Percentiles rank a stretch among this genome's conserved stretches.
phyloP scores from a whole-genome alignment of 2,888 invertebrate genomes.

The Plutella xylostella region DNA sequence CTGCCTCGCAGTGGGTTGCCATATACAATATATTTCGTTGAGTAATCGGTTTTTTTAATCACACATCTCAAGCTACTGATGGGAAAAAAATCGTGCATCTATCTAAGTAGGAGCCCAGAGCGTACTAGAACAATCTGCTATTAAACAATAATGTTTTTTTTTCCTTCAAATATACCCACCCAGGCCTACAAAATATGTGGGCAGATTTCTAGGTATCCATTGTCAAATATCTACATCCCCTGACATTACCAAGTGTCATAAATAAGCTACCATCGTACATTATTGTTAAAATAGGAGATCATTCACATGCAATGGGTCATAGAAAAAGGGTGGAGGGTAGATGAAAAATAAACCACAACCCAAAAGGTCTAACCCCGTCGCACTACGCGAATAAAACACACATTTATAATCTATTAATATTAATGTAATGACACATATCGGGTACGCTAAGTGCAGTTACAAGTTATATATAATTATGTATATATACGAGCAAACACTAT shows the following conservation, averaged over 20 bases:
- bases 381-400: conserved; percentile 56
- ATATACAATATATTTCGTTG: neutral
- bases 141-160: too few species aligned
- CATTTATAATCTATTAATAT: conserved; percentile 59
- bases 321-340: conserved; percentile 17
- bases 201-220: too few species aligned
- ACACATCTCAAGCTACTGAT: conserved; percentile 16
- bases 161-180: too few species aligned
- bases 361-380: conserved; percentile 24
- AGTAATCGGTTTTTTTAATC: neutral
- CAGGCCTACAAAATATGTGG: too few species aligned
- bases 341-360: conserved; percentile 27
- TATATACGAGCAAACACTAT: conserved; percentile 48
- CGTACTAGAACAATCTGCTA: too few species aligned
- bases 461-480: too few species aligned
- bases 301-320: too few species aligned
- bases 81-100: conserved; percentile 21
- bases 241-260: too few species aligned
- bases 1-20: too few species aligned
- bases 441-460: conserved; percentile 58
- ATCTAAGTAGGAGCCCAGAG: conserved; percentile 11
- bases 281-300: too few species aligned
- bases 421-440: conserved; percentile 64
- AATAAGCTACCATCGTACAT: too few species aligned
- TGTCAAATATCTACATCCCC: too few species aligned